Conservation (phyloP, 2,888 invertebrate genomes). For the Drosophila mercatorum region DNA sequence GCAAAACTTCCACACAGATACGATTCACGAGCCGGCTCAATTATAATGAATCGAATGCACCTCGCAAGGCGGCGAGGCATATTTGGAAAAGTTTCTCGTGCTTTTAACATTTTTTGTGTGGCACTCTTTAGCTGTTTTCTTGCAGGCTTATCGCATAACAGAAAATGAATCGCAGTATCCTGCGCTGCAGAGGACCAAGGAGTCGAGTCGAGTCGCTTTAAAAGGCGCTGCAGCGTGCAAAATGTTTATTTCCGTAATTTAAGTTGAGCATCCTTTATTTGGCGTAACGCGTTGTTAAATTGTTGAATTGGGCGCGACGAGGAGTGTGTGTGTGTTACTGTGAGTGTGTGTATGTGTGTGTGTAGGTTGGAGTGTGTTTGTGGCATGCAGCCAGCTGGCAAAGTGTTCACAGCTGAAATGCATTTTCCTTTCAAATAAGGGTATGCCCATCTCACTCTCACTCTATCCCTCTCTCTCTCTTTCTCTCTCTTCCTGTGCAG, state of each 20-base stretch:
- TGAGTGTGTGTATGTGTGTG: neutral
- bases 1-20: too few species aligned
- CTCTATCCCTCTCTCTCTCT: neutral
- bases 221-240: conserved; percentile 67
- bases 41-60: conserved; percentile 18
- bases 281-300: conserved; percentile 42
- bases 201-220: conserved; percentile 33
- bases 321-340: neutral
- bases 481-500: neutral
- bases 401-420: conserved; percentile 25
- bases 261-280: conserved; percentile 53
- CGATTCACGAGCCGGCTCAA: neutral
- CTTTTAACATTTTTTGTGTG: conserved; percentile 5
- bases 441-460: neutral
- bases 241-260: conserved; percentile 71
- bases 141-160: conserved; percentile 62
- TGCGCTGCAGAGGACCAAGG: conserved; percentile 1
- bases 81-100: conserved; percentile 38
- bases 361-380: neutral
- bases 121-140: conserved; percentile 1
- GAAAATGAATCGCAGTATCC: conserved; percentile 42
- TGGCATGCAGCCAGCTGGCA: conserved; percentile 28
- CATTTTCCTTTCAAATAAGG: conserved; percentile 19
- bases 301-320: conserved; percentile 31
- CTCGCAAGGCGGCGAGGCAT: conserved; percentile 30